Evolutionary conservation across 2,797 vertebrate species (phyloP).

Genomic region (Peromyscus aztecus): DNA sequence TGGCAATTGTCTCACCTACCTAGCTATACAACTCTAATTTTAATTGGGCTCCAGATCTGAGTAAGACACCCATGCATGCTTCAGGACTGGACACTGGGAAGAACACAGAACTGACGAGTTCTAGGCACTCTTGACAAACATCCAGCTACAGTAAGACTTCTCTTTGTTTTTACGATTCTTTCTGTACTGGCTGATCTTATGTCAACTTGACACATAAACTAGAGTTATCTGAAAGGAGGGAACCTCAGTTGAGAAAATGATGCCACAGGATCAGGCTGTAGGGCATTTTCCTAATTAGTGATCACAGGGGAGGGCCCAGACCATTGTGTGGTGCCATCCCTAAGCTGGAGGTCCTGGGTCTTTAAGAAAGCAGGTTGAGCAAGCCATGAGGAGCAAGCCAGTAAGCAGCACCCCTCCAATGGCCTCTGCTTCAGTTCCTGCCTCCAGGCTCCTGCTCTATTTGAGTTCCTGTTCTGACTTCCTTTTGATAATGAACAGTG

Average conservation of each 20-base stretch:
- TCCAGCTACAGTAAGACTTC: neutral
- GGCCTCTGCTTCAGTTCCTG: neutral
- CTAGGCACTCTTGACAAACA: neutral
- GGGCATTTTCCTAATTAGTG: neutral
- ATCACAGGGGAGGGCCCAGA: neutral
- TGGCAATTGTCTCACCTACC: neutral
- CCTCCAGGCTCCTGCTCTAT: neutral
- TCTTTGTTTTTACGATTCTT: neutral
- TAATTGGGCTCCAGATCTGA: neutral
- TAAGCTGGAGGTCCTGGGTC: neutral
- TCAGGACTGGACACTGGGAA: neutral
- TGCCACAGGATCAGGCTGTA: neutral
- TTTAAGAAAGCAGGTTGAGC: neutral
- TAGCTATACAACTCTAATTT: neutral
- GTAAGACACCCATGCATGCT: neutral
- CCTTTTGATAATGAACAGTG: neutral
- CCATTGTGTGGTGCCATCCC: neutral
- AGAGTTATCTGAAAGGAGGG: neutral
- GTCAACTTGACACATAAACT: neutral
- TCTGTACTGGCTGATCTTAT: neutral
- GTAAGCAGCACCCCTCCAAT: neutral
- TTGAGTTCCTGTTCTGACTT: neutral
- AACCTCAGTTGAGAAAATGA: neutral
- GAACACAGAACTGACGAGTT: neutral
- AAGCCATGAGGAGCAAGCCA: neutral